Evolutionary conservation across 1,140 invertebrate species (phyloP).

Genomic region (Cyrtorhinus lividipennis): DNA sequence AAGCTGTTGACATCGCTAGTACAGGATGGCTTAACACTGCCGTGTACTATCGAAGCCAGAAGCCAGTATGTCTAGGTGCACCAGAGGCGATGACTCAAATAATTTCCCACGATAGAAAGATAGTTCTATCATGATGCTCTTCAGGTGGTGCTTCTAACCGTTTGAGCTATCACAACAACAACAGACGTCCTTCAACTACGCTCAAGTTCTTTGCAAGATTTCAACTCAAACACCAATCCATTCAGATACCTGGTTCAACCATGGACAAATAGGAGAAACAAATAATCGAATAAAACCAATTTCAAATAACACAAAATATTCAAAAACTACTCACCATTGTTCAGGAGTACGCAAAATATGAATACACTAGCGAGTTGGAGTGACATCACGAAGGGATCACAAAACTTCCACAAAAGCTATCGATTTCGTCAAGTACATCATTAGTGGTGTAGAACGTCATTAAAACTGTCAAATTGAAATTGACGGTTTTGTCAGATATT

Average conservation of each 20-base stretch:
- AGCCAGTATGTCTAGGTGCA: background rate
- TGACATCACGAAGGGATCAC: background rate
- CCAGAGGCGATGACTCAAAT: background rate
- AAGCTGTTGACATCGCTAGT: background rate
- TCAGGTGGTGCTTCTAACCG: too few relatives aligned
- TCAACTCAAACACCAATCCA: background rate
- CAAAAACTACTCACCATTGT: background rate
- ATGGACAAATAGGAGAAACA: background rate
- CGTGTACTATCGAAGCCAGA: too few relatives aligned
- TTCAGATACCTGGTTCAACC: background rate
- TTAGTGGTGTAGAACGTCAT: background rate
- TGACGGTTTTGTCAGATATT: too few relatives aligned
- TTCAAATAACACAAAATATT: background rate
- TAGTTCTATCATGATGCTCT: too few relatives aligned
- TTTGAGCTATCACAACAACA: too few relatives aligned
- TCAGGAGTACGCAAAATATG: background rate
- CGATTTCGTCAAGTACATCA: background rate
- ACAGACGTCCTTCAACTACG: background rate
- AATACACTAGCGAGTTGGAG: background rate
- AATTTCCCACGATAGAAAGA: background rate
- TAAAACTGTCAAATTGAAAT: background rate
- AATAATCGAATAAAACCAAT: background rate
- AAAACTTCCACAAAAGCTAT: background rate
- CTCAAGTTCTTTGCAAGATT: background rate
- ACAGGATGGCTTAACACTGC: background rate